Evolutionary conservation across 1,140 invertebrate genomes (phyloP).

Genomic region (Penaeus vannamei): DNA sequence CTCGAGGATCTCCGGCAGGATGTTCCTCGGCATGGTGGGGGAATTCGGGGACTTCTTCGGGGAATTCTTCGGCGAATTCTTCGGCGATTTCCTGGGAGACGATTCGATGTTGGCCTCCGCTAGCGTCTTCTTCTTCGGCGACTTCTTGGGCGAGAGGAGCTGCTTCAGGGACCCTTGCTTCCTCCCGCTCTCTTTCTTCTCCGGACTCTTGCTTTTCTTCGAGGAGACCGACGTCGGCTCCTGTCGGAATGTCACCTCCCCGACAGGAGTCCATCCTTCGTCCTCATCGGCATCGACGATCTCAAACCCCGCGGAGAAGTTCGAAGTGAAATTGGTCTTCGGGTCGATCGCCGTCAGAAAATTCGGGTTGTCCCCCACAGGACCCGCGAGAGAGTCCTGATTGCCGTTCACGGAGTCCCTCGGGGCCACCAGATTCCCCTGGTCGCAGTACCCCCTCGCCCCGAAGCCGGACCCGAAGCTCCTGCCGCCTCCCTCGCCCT

Average conservation of each 20-base stretch:
- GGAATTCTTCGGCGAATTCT: not conserved
- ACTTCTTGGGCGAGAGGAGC: not conserved
- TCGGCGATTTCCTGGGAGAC: no score
- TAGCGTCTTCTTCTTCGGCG: not conserved
- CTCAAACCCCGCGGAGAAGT: not conserved
- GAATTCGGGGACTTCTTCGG: conserved; percentile 11
- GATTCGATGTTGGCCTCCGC: not conserved
- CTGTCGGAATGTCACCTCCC: conserved; percentile 2
- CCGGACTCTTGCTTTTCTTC: conserved; percentile 4
- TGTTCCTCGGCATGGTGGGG: not conserved
- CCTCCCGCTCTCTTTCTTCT: not conserved
- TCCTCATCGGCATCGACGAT: conserved; percentile 11
- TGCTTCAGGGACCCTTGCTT: not conserved
- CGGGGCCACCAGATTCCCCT: no score
- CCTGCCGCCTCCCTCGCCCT: no score
- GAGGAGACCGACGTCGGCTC: not conserved
- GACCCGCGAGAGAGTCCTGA: no score
- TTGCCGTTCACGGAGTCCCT: no score
- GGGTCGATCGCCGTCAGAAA: no score
- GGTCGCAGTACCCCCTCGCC: not conserved
- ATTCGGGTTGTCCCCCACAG: no score
- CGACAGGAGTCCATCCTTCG: conserved; percentile 50
- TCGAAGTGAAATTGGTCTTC: no score
- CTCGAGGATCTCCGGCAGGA: conserved; percentile 50
- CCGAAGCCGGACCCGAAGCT: not conserved